These are phyloP conservation scores for Heliopora coerulea DNA, from an alignment of 92 coral and sea anemone genomes.

Conservation along the genomic window DNA sequence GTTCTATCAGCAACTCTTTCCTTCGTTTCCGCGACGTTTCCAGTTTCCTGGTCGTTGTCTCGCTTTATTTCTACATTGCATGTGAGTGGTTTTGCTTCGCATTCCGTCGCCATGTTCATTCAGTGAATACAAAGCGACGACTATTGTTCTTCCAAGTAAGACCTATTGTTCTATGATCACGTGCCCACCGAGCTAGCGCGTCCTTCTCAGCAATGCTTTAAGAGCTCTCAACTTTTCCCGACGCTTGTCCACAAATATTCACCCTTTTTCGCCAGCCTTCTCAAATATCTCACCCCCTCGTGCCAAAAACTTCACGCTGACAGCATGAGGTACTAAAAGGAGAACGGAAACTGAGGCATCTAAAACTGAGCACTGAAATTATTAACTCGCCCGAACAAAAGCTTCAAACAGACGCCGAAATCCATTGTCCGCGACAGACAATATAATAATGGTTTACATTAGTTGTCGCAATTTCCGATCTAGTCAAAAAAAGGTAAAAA, in stretches of 20 bases:
- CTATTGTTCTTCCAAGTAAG: slow-evolving; percentile 40
- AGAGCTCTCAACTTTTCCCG: too few species aligned
- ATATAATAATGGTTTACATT: slow-evolving; percentile 25
- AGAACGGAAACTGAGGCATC: slow-evolving; percentile 34
- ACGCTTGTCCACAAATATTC: not conserved
- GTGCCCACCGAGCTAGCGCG: slow-evolving; percentile 2
- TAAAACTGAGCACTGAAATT: slow-evolving; percentile 38
- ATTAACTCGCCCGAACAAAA: slow-evolving; percentile 35
- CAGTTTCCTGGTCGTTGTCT: slow-evolving; percentile 26
- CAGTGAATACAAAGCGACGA: slow-evolving; percentile 31
- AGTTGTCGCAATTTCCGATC: slow-evolving; percentile 25
- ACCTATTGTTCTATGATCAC: slow-evolving; percentile 28
- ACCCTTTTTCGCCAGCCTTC: not conserved
- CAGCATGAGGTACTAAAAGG: slow-evolving; percentile 25
- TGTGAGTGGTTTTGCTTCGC: slow-evolving; percentile 16
- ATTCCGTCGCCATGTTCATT: slow-evolving; percentile 36
- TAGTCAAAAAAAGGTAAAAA: slow-evolving; percentile 5
- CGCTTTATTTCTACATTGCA: slow-evolving; percentile 22
- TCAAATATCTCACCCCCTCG: slow-evolving; percentile 25
- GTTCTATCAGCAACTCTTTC: slow-evolving; percentile 6
- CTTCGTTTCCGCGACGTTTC: not conserved
- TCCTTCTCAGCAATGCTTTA: slow-evolving; percentile 8
- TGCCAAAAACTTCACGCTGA: slow-evolving; percentile 1
- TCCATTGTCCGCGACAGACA: slow-evolving; percentile 29
- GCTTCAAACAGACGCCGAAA: slow-evolving; percentile 36